phyloP scores from a whole-genome alignment of 2,113 vertebrate genomes.

The Cavia aperea region DNA sequence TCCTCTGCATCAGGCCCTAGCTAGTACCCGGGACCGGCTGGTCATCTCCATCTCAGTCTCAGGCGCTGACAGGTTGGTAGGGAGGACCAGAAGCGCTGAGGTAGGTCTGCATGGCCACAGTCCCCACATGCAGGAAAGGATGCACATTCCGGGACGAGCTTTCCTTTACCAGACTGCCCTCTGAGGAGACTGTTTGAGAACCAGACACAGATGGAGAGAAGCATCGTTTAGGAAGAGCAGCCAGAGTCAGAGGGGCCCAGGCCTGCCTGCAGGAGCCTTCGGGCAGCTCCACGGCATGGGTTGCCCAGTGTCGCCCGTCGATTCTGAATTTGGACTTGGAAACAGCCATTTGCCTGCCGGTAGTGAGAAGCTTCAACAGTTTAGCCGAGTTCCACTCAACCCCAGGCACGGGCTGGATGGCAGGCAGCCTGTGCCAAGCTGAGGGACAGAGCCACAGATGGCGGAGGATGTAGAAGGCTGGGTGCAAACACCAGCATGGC shows the following conservation, averaged over 20 bases:
- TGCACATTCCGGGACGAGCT: not conserved
- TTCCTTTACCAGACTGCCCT: not conserved
- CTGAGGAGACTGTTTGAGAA: not conserved
- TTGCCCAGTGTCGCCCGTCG: no score
- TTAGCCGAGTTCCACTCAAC: not conserved
- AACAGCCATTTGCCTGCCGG: not conserved
- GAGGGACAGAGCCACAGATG: not conserved
- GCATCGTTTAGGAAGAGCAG: not conserved
- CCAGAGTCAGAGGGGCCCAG: not conserved
- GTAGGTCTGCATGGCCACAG: accelerated
- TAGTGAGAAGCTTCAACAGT: not conserved
- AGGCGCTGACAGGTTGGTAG: not conserved
- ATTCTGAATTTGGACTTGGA: no score
- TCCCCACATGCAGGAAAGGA: not conserved
- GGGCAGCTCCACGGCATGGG: no score
- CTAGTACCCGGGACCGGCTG: not conserved
- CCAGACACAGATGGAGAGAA: not conserved
- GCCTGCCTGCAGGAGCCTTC: not conserved
- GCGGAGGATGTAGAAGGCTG: no score
- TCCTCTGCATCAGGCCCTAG: not conserved
- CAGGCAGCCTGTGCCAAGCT: not conserved
- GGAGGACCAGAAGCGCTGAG: not conserved
- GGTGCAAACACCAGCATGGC: not conserved
- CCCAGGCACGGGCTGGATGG: not conserved
- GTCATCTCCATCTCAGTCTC: not conserved